Percentiles rank a stretch among this genome's conserved stretches.
These are phyloP conservation scores for Lycophotia porphyrea DNA, from an alignment of 2,888 invertebrate species.

Conservation along the genomic window DNA sequence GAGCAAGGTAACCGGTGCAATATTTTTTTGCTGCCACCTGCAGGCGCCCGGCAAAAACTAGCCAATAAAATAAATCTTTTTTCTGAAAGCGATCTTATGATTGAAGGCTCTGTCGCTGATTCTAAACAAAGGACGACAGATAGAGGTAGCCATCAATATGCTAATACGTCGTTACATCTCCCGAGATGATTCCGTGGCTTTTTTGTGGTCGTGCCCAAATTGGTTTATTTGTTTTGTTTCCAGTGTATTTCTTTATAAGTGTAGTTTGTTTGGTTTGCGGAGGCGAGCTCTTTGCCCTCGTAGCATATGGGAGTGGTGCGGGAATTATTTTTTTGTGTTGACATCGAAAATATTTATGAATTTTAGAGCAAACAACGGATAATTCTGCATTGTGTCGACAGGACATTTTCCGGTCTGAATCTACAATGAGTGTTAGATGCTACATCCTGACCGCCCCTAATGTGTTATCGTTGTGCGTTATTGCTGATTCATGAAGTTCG, in stretches of 20 bases:
- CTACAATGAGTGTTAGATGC: constrained; percentile 57
- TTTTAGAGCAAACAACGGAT: constrained; percentile 64
- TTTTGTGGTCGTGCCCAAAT: constrained; percentile 85
- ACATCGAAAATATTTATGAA: constrained; percentile 68
- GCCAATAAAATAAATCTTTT: constrained; percentile 81
- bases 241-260: constrained; percentile 83
- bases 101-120: constrained; percentile 89
- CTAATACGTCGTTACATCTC: constrained; percentile 83
- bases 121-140: constrained; percentile 88
- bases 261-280: constrained; percentile 85
- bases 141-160: constrained; percentile 88
- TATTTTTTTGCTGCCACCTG: constrained; percentile 83
- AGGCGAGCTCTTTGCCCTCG: constrained; percentile 71
- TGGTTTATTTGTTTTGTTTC: constrained; percentile 89
- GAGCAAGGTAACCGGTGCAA: constrained; percentile 63
- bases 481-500: constrained; percentile 76
- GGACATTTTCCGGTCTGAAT: constrained; percentile 67
- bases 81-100: constrained; percentile 86
- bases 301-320: constrained; percentile 76
- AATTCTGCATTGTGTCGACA: constrained; percentile 66
- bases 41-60: constrained; percentile 79
- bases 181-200: constrained; percentile 77
- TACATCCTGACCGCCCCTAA: constrained; percentile 75
- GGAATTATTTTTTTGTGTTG: constrained; percentile 60
- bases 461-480: constrained; percentile 69